phyloP scores from a whole-genome alignment of 2,113 vertebrate genomes.

The Tachysurus fulvidraco region DNA sequence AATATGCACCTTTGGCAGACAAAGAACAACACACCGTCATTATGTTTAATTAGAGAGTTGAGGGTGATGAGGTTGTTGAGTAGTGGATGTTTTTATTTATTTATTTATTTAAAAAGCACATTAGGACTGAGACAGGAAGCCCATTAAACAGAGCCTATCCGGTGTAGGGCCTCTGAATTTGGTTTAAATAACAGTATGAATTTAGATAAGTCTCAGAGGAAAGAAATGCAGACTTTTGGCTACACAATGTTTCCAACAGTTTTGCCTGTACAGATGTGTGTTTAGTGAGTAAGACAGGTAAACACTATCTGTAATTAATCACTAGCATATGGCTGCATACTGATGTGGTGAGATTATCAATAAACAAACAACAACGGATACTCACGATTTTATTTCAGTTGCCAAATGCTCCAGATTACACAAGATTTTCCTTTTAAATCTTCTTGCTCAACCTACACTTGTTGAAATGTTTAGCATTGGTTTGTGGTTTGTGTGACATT shows the following conservation, averaged over 20 bases:
- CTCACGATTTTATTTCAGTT: not conserved
- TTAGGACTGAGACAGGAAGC: constrained; percentile 1
- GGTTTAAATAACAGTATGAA: not conserved
- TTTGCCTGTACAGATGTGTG: not conserved
- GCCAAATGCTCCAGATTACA: not conserved
- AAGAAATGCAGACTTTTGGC: not conserved
- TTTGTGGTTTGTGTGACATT: not conserved
- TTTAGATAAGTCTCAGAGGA: not conserved
- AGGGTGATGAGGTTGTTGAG: not conserved
- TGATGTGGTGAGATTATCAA: constrained; percentile 52
- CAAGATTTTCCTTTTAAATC: not conserved
- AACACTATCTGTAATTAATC: constrained; percentile 54
- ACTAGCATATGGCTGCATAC: constrained; percentile 33
- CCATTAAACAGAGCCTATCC: not conserved
- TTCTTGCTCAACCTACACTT: not conserved
- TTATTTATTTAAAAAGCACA: not conserved
- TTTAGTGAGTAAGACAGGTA: constrained; percentile 19
- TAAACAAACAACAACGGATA: not conserved
- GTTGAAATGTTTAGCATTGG: not conserved
- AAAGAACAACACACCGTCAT: not conserved
- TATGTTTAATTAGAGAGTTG: constrained; percentile 1
- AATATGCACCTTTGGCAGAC: not conserved
- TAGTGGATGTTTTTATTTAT: not conserved
- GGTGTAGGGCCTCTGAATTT: not conserved
- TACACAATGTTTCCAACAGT: not conserved